Base-by-base conservation (phyloP, 2,888 invertebrate genomes). In the Drosophila rellima region DNA sequence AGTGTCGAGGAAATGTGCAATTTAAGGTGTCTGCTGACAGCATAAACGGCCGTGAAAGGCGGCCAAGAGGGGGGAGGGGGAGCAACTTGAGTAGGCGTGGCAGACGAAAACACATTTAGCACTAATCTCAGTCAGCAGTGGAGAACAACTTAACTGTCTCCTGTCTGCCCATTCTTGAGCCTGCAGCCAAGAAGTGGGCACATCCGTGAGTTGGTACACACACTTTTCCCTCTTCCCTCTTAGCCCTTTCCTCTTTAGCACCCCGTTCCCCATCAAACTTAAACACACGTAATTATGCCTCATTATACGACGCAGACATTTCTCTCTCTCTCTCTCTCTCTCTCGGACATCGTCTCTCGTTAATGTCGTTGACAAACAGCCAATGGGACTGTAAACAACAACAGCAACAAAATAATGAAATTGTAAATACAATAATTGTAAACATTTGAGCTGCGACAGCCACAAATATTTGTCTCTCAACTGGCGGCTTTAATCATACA, bases 351-450 rank as follows among this genome's bases (percentile, higher is more conserved):
- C 44, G 29, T 44, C 20, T 39, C 78, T 52, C 70, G 81, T 73
- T 85, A 81, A 81, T 82, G 79, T 70, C 62, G 73, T 71, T 50
- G 63, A 71, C 77, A 82, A 78, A 81, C 80, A 81, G 65, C 31
- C 56, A 26, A 76, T 72, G 72, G 67, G 40, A 64, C 55, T 56
- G 68, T 66, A 63, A 66, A 71, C 77, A 54, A 26, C 52, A 17
- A 54, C 48, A 47, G 63, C 48, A 54, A 63, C 66, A 79, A 77
- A 70, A 82, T 85, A 83, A 83, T 83, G 81, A 82, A 85, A 85
- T 85, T 82, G 85, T 83, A 83, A 83, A 84, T 75, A 74, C 48
- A 74, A 77, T 78, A 77, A 77, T 72, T 82, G 82, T 85, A 79
- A 85, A 81, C 81, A 85, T 82, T 83, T 83, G 62, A 76, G 64